Base-by-base conservation (phyloP, 2,113 vertebrate genomes). In the Pseudorectes ferrugineus region DNA sequence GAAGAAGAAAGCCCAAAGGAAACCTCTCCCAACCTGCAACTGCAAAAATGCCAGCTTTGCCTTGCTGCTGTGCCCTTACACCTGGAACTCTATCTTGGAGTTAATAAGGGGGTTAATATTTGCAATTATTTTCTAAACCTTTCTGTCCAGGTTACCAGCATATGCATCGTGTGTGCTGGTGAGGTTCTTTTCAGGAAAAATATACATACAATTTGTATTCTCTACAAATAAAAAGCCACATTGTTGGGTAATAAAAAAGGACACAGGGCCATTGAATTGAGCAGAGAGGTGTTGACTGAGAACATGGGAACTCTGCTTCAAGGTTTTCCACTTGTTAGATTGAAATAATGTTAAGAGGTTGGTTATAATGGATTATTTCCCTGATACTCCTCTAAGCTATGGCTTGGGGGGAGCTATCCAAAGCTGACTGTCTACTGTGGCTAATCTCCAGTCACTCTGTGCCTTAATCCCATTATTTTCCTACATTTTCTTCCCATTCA, bases 1-100 rank as follows among this genome's bases (percentile, higher is more conserved):
- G 83, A 91, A 94, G 42, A 40, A 92, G 63, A 88, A 94, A 94
- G 63, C 76, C 43, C 71, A 83, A 68, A 94, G 61, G 40, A 96
- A 95, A 63, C 46, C 9, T 76, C 51, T 83, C n/a, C 42, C 20
- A 66, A 54, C 13, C 26, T 77, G 43, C 52, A 55, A 59, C 43
- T 95, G 46, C 71, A 66, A 43, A 79, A 82, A 49, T 25, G 8
- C 33, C 66, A 54, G 26, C 6, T 85, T 76, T 45, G 8, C 16
- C 25, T 75, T 52, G 58, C 18, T 65, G 20, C 46, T 17, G 2
- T 54, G 65, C 18, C 31, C 61, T 89, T 42, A 40, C 18, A 85
- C 51, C 36, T 61, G 17, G 6, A 26, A 66, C n/a, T 59, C 35
- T 12, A 14, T 22, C 12, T 10, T 9, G 31, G 17, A 62, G 26